These are phyloP conservation scores for Urechis unicinctus DNA, from an alignment of 2,888 invertebrate species.

Conservation along the genomic window DNA sequence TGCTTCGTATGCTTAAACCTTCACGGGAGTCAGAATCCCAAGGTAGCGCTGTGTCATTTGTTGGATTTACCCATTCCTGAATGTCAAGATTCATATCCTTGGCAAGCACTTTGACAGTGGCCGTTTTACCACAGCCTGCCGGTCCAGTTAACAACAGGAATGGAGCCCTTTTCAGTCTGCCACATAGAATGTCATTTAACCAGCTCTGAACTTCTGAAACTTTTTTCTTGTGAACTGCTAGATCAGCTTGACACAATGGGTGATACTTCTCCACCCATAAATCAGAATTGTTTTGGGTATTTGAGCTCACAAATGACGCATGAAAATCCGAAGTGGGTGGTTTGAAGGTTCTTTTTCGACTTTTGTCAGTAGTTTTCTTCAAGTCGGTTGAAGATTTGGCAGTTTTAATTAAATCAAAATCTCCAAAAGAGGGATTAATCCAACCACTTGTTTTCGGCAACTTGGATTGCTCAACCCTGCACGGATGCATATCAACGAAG, in stretches of 20 bases:
- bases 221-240: conserved; percentile 71
- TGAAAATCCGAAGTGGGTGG: too few species aligned
- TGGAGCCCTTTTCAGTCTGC: conserved; percentile 5
- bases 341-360: too few species aligned
- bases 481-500: too few species aligned
- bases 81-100: conserved; percentile 59
- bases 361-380: too few species aligned
- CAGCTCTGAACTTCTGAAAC: conserved; percentile 55
- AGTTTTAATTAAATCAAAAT: too few species aligned
- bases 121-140: conserved; percentile 78
- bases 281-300: conserved; percentile 1
- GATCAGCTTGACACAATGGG: conserved; percentile 51
- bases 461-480: too few species aligned
- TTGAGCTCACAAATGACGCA: too few species aligned
- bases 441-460: too few species aligned
- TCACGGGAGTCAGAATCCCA: background rate
- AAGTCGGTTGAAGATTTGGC: too few species aligned
- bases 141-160: conserved; percentile 74
- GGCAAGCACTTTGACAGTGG: conserved; percentile 64
- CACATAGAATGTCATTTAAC: background rate
- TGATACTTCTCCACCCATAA: conserved; percentile 16
- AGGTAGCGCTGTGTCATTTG: conserved; percentile 1
- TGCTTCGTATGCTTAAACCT: background rate
- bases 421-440: too few species aligned
- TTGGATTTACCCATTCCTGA: conserved; percentile 77